Evolutionary conservation across 1,140 invertebrate genomes (phyloP).

Genomic region (Pseudomyrmex pallidus): DNA sequence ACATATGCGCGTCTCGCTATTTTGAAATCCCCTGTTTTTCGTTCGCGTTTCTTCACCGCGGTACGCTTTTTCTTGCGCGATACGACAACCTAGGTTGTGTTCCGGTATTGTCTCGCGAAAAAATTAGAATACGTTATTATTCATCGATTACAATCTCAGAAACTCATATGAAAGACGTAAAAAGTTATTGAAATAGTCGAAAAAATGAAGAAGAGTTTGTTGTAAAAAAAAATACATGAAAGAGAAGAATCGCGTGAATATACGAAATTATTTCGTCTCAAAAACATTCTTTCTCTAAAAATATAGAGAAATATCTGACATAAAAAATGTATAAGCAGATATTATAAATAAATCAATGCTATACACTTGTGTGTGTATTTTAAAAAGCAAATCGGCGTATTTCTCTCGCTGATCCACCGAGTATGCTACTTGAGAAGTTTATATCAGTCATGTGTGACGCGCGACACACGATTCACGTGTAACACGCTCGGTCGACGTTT

Average conservation of each 20-base stretch:
- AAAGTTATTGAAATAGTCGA: not conserved
- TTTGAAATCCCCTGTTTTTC: constrained; percentile 43
- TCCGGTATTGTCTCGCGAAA: not conserved
- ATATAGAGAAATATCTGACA: too few species aligned
- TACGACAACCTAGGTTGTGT: constrained; percentile 4
- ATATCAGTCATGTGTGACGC: constrained; percentile 6
- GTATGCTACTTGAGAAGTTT: constrained; percentile 1
- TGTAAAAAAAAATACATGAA: too few species aligned
- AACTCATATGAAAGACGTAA: not conserved
- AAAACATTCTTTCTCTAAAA: not conserved
- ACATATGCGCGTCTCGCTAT: constrained; percentile 12
- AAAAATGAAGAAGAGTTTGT: too few species aligned
- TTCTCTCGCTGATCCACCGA: not conserved
- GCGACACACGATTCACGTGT: constrained; percentile 5
- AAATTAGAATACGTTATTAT: constrained; percentile 29
- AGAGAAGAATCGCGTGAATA: too few species aligned
- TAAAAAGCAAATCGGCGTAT: not conserved
- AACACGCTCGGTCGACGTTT: not conserved
- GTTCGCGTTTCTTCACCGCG: constrained; percentile 3
- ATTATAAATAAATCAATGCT: too few species aligned
- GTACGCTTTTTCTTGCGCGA: not conserved
- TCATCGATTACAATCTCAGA: not conserved
- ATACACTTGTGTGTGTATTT: not conserved
- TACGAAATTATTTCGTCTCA: too few species aligned
- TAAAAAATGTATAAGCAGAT: constrained; percentile 2